Evolutionary conservation across 2,888 invertebrate genomes (phyloP), one percentile per base, ranked within the genome.

Genomic region (Endotricha flammealis): DNA sequence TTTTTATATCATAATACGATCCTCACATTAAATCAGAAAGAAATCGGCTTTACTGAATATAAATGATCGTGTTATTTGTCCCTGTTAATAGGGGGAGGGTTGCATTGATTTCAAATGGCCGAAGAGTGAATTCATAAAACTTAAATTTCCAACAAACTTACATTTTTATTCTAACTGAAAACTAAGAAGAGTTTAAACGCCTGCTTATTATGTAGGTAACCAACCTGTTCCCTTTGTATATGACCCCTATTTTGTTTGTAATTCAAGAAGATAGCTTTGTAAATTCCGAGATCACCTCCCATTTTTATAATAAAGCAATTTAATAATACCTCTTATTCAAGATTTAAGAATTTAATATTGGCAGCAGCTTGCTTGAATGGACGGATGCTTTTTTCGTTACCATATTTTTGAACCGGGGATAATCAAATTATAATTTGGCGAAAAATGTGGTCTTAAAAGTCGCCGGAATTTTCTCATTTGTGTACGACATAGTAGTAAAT

Each of bases 301-400:
- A 29, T 14, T 35, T 17, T 34, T 34, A 9, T 6, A 13, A 45
- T 42, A 20, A 46, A 53, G 54, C 56, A 64, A 62, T 66, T 67
- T 65, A 60, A 62, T 64, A 54, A 39, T 48, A 57, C 53, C 60
- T 53, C 54, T 54, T 61, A 57, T 40, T 49, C 53, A 59, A 67
- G 64, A 67, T 72, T 74, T 72, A 67, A 67, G 72, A 76, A 74
- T 77, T 72, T 77, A 79, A 78, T 79, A 78, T 76, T 64, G 66
- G 74, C 61, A 70, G 69, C 77, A 75, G 74, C 74, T 74, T 76
- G 75, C 64, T 64, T 64, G 57, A 75, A 74, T 74, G 71, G 68
- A 63, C 55, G 61, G 64, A 62, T 66, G 65, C 59, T 70, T 70
- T 65, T 71, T 72, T 70, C 65, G 57, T 74, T 72, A 66, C 48